Percentiles rank a stretch among this genome's conserved stretches.
These are phyloP conservation scores for Chelonoidis abingdonii DNA, from an alignment of 2,113 vertebrate genomes.

Conservation along the genomic window DNA sequence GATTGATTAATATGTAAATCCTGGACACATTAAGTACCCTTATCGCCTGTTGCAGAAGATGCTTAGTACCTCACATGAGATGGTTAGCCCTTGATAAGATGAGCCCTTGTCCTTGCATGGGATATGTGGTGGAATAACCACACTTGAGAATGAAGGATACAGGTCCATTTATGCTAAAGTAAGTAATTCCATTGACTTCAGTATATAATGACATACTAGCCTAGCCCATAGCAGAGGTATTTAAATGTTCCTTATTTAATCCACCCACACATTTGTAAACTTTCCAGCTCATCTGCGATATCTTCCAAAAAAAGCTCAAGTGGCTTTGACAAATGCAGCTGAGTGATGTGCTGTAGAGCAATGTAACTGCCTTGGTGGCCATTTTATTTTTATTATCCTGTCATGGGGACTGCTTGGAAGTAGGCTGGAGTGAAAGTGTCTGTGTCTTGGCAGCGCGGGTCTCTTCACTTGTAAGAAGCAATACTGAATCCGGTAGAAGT, in stretches of 20 bases:
- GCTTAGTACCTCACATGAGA: not conserved
- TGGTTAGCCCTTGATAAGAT: not conserved
- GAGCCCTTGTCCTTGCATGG: not conserved
- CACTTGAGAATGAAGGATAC: not conserved
- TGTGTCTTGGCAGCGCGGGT: not conserved
- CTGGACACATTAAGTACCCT: not conserved
- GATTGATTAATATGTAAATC: not conserved
- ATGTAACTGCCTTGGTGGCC: not conserved
- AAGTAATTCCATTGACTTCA: not conserved
- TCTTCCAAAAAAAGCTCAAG: not conserved
- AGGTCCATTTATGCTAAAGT: not conserved
- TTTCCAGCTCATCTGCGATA: conserved; percentile 1
- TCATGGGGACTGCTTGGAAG: not conserved
- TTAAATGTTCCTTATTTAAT: conserved; percentile 29
- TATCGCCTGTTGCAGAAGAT: not conserved
- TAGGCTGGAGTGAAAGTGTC: not conserved
- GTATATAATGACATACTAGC: not conserved
- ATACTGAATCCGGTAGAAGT: conserved; percentile 24
- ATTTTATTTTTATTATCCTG: conserved; percentile 20
- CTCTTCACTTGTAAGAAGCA: conserved; percentile 17
- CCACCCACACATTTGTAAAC: conserved; percentile 1
- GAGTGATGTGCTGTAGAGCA: not conserved
- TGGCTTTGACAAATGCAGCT: not conserved
- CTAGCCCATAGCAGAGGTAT: not conserved
- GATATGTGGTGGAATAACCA: not conserved